phyloP scores from a whole-genome alignment of 1,140 invertebrate species.

The Megalopta genalis region DNA sequence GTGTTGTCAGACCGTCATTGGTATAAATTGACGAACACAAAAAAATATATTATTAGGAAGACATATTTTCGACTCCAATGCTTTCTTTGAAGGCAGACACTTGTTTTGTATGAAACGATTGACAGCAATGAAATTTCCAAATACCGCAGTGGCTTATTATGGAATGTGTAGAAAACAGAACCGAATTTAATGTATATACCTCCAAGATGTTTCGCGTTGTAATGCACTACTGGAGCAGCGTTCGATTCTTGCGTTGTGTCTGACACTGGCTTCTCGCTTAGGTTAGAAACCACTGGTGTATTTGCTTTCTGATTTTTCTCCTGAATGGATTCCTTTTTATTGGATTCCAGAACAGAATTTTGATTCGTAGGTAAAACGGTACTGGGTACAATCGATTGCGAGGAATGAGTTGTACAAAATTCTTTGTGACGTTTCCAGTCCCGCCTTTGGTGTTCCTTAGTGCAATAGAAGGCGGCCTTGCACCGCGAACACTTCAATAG shows the following conservation, averaged over 20 bases:
- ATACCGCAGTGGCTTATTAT: not conserved
- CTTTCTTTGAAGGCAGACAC: not conserved
- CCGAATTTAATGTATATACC: slow-evolving; percentile 17
- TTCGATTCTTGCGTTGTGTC: slow-evolving; percentile 37
- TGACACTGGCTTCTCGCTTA: slow-evolving; percentile 40
- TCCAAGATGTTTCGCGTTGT: slow-evolving; percentile 27
- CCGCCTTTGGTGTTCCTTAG: slow-evolving; percentile 87
- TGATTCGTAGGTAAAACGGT: not conserved
- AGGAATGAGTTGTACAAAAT: slow-evolving; percentile 54
- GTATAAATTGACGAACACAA: no score
- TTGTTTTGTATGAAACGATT: not conserved
- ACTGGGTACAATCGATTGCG: slow-evolving; percentile 6
- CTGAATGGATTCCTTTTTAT: slow-evolving; percentile 7
- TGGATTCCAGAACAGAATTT: slow-evolving; percentile 9
- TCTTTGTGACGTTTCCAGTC: slow-evolving; percentile 88
- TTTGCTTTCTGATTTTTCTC: slow-evolving; percentile 3
- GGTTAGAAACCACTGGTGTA: slow-evolving; percentile 55
- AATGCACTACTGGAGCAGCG: slow-evolving; percentile 9
- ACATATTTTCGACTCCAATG: not conserved
- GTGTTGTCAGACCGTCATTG: not conserved
- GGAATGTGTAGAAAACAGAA: not conserved
- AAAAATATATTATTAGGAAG: not conserved
- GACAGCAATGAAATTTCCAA: not conserved
- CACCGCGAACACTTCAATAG: slow-evolving; percentile 88
- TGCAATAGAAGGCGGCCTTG: slow-evolving; percentile 87